Evolutionary conservation across 2,888 invertebrate species (phyloP), one percentile per base, ranked within the genome.

Genomic region (Erebia aethiops): DNA sequence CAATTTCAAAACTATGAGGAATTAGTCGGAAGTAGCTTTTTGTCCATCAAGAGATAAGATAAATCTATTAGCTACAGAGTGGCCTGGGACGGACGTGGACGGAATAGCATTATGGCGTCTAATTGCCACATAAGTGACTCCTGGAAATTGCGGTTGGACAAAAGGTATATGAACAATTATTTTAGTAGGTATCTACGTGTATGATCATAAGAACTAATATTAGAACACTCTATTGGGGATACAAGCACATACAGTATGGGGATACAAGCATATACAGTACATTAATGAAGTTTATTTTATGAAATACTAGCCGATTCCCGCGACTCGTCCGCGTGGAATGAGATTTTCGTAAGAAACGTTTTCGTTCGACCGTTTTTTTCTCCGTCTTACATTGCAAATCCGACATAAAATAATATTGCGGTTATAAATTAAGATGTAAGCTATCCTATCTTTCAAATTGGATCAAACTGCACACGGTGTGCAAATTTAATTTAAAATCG

Each of bases 51-150:
- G 62, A 62, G 56, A 16, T 35, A 43, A 35, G 69, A 69, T 64
- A 69, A 69, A 69, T 58, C 64, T 69, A 69, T 69, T 64, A 69
- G 46, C 57, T 58, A 64, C 64, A 64, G 35, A 35, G 57, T 49
- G 57, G 61, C 57, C 62, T 62, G 68, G 54, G 62, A 64, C 64
- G 64, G 64, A 69, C 69, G 69, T 51, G 51, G 49, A 64, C 52
- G 35, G 57, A 57, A 63, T 57, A 52, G 56, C 56, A 51, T 58
- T 69, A 51, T 64, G 41, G 18, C 58, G 58, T 64, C 63, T 69
- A 57, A 64, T 69, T 64, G 63, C 58, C 69, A 64, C 69, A 64
- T 64, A 69, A 51, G 63, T 64, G 54, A 46, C 63, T 62, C 46
- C 56, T 49, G 54, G 54, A 69, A 56, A 35, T n/a, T 46, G 46